Percentiles rank a stretch among this genome's conserved stretches.
phyloP scores from a whole-genome alignment of 2,797 vertebrate genomes.

The Muscicapa striata region DNA sequence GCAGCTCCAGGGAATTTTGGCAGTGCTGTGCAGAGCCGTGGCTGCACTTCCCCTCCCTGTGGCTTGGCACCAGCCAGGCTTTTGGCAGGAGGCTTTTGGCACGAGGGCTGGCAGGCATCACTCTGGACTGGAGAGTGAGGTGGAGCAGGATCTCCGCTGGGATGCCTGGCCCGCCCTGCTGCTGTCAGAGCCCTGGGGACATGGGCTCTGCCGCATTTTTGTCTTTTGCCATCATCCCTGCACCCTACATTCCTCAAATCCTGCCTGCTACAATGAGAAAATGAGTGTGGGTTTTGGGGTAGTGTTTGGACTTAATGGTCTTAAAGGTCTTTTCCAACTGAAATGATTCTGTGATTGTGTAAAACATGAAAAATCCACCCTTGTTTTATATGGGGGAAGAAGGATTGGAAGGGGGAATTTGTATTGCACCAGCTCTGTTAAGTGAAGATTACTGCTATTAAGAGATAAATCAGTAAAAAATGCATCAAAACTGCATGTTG shows the following conservation, averaged over 20 bases:
- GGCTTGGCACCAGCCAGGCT: neutral
- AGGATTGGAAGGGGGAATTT: neutral
- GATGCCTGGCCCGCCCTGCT: neutral
- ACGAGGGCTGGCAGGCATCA: accelerated
- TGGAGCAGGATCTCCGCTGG: neutral
- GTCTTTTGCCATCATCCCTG: neutral
- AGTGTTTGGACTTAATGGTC: neutral
- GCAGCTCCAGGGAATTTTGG: neutral
- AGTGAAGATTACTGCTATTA: neutral
- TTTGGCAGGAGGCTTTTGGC: neutral
- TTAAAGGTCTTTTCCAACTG: neutral
- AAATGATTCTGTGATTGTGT: neutral
- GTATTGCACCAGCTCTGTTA: neutral
- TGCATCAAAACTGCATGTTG: neutral
- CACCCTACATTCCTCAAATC: neutral
- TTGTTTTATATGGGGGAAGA: neutral
- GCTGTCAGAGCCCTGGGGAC: neutral
- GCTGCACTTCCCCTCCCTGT: neutral
- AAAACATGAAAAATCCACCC: neutral
- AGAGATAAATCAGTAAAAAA: neutral
- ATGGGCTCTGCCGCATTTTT: accelerated
- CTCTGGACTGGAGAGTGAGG: neutral
- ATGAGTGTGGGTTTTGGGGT: neutral
- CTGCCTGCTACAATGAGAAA: neutral
- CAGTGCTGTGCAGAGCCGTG: neutral